Conservation (phyloP, 2,113 vertebrate genomes). For the Mixornis gularis region DNA sequence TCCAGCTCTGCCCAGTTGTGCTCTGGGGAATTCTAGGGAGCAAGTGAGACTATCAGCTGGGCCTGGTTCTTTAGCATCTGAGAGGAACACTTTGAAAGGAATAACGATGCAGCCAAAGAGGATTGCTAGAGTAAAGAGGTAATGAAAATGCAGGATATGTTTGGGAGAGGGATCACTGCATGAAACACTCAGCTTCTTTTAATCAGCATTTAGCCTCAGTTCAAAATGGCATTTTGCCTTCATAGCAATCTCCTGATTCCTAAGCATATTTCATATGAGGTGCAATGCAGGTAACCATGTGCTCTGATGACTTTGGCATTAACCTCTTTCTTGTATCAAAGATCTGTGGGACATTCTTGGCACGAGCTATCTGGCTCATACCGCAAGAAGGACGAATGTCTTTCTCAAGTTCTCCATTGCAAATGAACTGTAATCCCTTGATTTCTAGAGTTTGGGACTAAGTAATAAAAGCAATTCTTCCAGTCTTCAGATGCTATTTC, state of each 20-base stretch:
- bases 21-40: neutral
- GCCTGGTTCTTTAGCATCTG: neutral
- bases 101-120: neutral
- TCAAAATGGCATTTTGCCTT: neutral
- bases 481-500: neutral
- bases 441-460: neutral
- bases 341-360: neutral
- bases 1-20: neutral
- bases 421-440: neutral
- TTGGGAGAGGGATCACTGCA: neutral
- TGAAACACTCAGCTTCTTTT: neutral
- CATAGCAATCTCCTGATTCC: neutral
- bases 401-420: neutral
- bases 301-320: neutral
- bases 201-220: neutral
- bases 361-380: neutral
- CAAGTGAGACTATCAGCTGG: neutral
- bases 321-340: neutral
- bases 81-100: neutral
- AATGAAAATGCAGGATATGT: neutral
- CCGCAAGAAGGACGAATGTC: fast-evolving
- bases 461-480: neutral
- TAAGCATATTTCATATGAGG: neutral
- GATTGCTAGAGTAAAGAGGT: neutral
- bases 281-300: neutral